Base-by-base conservation (phyloP, 1,140 invertebrate genomes). In the Drosophila willistoni region DNA sequence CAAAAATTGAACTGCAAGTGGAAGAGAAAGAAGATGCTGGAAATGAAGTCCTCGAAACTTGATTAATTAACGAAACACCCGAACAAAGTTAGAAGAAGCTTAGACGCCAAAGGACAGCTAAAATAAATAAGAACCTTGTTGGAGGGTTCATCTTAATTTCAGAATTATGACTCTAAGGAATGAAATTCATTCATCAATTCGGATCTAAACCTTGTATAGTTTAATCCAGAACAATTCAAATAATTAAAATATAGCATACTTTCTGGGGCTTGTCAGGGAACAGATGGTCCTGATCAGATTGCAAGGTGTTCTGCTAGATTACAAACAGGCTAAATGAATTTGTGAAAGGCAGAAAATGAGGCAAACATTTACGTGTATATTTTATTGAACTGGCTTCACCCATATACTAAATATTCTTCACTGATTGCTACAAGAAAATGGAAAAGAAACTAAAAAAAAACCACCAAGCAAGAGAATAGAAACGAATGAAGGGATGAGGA, bases 371-470 rank as follows among this genome's bases (percentile, higher is more conserved):
- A 65, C 56, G 75, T 86, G 65, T 86, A 85, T 73, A 81, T 83
- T 86, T 85, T 84, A 86, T 86, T 85, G 78, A 78, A 62, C 62
- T 51, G 61, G 33, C 68, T 65, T 62, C 68, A 66, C 41, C 56
- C 68, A 78, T 68, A 71, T 74, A 77, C 68, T 78, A 78, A 77
- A 72, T 78, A 77, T 64, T 77, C 57, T 41, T 39, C 68, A 65
- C 73, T 77, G 75, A 77, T 77, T 77, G 75, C 75, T 76, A 76
- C 68, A 62, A 57, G 67, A 65, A 47, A 65, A 68, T 41, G 44
- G 51, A 14, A 47, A 10, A 17, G 19, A 7, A 51, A 51, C 44
- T 22, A 19, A 51, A 51, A 22, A 22, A 51, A 19, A 47, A 7
- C 7, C n/a, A 36, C 7, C n/a, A 9, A 56, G 5, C 3, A 47